Evolutionary conservation across 1,140 invertebrate species (phyloP).

Genomic region (Drosophila suzukii): DNA sequence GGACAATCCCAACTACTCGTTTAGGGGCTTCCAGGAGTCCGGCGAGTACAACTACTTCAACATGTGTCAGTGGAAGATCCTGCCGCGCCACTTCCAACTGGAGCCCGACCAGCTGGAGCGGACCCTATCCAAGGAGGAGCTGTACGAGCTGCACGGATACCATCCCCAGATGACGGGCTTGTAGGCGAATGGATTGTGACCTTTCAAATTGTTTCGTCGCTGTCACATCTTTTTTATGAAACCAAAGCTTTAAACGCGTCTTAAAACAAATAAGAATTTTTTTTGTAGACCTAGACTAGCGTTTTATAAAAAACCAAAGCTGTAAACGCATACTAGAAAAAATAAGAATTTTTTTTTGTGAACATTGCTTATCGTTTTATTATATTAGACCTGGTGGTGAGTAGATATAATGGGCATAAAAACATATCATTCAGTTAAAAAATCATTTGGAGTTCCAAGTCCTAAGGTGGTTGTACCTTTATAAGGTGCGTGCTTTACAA

Average conservation of each 20-base stretch:
- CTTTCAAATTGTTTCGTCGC: slow-evolving; percentile 1
- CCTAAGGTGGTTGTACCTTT: too few relatives aligned
- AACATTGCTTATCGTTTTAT: too few relatives aligned
- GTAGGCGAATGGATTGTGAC: not conserved
- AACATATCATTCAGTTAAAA: too few relatives aligned
- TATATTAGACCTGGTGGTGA: too few relatives aligned
- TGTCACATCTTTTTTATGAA: slow-evolving; percentile 9
- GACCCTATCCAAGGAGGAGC: slow-evolving; percentile 56
- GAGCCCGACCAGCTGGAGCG: slow-evolving; percentile 48
- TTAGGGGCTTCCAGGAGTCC: slow-evolving; percentile 33
- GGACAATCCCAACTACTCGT: slow-evolving; percentile 63
- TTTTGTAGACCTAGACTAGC: not conserved
- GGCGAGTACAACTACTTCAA: slow-evolving; percentile 75
- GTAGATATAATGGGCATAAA: too few relatives aligned
- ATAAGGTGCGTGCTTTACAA: too few relatives aligned
- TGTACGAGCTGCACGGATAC: slow-evolving; percentile 47
- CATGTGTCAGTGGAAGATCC: slow-evolving; percentile 55
- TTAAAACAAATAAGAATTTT: slow-evolving; percentile 1
- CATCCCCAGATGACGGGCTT: slow-evolving; percentile 57
- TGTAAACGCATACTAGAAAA: too few relatives aligned
- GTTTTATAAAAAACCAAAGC: not conserved
- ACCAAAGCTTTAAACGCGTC: not conserved
- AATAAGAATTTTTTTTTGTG: too few relatives aligned
- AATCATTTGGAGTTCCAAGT: too few relatives aligned
- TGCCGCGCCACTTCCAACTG: slow-evolving; percentile 51